Conservation (phyloP, 2,888 invertebrate species). For the Podotricha telesiphe region DNA sequence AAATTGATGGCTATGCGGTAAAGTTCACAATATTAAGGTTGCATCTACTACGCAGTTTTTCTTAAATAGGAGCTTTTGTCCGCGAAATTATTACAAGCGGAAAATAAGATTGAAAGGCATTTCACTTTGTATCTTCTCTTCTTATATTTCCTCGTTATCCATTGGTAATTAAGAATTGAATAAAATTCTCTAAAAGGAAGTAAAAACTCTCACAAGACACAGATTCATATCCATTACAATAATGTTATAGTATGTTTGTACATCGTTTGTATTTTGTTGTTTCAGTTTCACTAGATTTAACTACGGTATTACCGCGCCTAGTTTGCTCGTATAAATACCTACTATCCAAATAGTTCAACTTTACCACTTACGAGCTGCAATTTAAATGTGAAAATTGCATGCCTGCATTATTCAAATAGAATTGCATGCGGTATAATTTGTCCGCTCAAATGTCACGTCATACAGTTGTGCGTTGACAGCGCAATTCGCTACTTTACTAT, state of each 20-base stretch:
- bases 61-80: not conserved
- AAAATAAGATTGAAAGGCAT: no score
- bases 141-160: no score
- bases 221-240: no score
- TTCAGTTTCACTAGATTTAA: not conserved
- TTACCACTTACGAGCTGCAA: not conserved
- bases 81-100: no score
- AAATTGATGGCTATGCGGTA: not conserved
- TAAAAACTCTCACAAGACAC: no score
- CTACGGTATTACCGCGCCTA: not conserved
- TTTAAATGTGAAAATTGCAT: conserved; percentile 12
- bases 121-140: no score
- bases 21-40: not conserved
- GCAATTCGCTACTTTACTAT: conserved; percentile 33
- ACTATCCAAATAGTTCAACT: not conserved
- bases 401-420: conserved; percentile 1
- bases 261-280: not conserved
- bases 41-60: not conserved
- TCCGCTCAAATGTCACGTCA: conserved; percentile 20
- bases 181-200: no score
- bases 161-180: no score
- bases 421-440: conserved; percentile 28
- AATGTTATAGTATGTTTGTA: no score
- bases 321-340: not conserved
- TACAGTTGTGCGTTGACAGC: conserved; percentile 24